Evolutionary conservation across 2,888 invertebrate genomes (phyloP).

Genomic region (Orgyia antiqua): DNA sequence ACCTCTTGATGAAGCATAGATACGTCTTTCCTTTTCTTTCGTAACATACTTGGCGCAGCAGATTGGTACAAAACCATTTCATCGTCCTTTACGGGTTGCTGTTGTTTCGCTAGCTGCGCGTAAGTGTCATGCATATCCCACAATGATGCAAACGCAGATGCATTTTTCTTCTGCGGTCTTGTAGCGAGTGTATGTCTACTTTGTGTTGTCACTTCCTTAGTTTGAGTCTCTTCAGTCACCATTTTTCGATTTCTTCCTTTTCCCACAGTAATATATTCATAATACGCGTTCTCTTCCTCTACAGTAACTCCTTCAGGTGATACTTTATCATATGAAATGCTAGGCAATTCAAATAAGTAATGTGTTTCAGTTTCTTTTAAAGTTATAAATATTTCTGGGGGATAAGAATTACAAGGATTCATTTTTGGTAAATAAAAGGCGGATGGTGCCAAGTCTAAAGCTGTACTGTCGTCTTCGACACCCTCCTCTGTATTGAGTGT

Average conservation of each 20-base stretch:
- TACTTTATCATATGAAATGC: slow-evolving; percentile 79
- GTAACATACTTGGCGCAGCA: slow-evolving; percentile 44
- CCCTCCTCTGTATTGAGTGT: slow-evolving; percentile 63
- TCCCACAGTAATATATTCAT: slow-evolving; percentile 82
- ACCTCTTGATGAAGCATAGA: slow-evolving; percentile 9
- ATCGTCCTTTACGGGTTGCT: slow-evolving; percentile 49
- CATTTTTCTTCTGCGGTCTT: slow-evolving; percentile 73
- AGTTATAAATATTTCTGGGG: slow-evolving; percentile 79
- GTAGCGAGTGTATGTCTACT: slow-evolving; percentile 80
- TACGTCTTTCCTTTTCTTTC: slow-evolving; percentile 41
- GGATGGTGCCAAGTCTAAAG: slow-evolving; percentile 56
- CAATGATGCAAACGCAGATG: slow-evolving; percentile 82
- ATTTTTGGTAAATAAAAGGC: slow-evolving; percentile 58
- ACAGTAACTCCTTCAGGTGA: slow-evolving; percentile 76
- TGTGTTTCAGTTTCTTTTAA: slow-evolving; percentile 82
- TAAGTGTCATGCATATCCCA: slow-evolving; percentile 89
- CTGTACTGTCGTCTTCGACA: slow-evolving; percentile 31
- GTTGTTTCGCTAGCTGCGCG: slow-evolving; percentile 51
- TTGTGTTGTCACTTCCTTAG: slow-evolving; percentile 78
- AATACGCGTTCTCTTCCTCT: slow-evolving; percentile 81
- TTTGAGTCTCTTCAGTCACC: slow-evolving; percentile 84
- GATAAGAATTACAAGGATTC: slow-evolving; percentile 53
- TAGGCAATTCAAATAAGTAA: slow-evolving; percentile 81
- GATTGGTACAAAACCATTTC: slow-evolving; percentile 69
- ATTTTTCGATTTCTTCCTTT: slow-evolving; percentile 83